Base-by-base conservation (phyloP, 2,888 invertebrate genomes). In the Macrophya alboannulata region DNA sequence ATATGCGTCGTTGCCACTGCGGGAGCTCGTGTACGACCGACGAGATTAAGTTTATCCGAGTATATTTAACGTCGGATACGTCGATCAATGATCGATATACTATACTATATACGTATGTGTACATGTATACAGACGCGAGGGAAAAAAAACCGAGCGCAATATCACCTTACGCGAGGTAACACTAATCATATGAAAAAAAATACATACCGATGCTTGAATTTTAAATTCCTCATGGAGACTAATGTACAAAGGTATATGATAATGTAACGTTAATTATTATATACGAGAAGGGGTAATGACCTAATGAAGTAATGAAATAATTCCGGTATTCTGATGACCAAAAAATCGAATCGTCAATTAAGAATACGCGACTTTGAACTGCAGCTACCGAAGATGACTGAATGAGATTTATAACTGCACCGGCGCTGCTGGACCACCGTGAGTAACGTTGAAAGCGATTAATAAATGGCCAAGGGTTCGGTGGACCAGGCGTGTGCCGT, bases 401-500 rank as follows among this genome's bases (percentile, higher is more conserved):
- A 55, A 43, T n/a, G n/a, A 77, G 77, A 77, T 77, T 55, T 77
- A 77, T 55, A 37, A 77, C n/a, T n/a, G n/a, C 31, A 21, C 37
- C n/a, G 17, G 9, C 5, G 5, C n/a, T 5, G 72, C n/a, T 43
- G 77, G 77, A 12, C 51, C 77, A 55, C 51, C n/a, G 55, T 10
- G 12, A 62, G 25, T 48, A 17, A 25, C 79, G 62, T 62, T 62
- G 40, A 81, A 81, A 59, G 25, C 59, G 81, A 81, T 81, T 62
- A 62, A 81, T 81, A 81, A 81, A 62, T 25, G n/a, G 62, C 62
- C 43, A 59, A 62, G 62, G 62, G 43, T 25, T 6, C 43, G 81
- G 15, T 81, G 31, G 51, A n/a, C 55, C 51, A n/a, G 55, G 77
- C 77, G 77, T 77, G 77, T 55, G 55, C 77, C 77, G n/a, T 55